Percentiles rank a stretch among this genome's conserved stretches.
Evolutionary conservation across 2,888 invertebrate genomes (phyloP).

Genomic region (Hermodice carunculata): DNA sequence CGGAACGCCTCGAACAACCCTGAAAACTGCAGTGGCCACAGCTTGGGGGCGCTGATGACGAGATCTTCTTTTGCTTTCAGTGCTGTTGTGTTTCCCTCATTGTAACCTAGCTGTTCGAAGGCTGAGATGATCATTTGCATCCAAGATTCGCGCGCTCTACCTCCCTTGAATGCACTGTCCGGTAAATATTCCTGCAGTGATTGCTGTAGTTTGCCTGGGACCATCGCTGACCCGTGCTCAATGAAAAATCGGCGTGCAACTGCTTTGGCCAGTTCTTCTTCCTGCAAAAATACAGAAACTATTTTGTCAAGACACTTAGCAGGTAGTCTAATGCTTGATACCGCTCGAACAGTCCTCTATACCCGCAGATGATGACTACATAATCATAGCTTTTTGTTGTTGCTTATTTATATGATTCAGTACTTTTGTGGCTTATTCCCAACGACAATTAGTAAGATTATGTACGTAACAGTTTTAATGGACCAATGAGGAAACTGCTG

Average conservation of each 20-base stretch:
- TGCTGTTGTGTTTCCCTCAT: neutral
- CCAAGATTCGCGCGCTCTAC: neutral
- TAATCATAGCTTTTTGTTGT: too few relatives aligned
- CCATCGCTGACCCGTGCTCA: conserved; percentile 26
- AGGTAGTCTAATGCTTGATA: too few relatives aligned
- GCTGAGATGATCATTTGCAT: conserved; percentile 21
- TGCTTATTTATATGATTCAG: too few relatives aligned
- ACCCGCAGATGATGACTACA: too few relatives aligned
- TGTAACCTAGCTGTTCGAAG: conserved; percentile 29
- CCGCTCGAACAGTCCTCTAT: too few relatives aligned
- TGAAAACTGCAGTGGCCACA: conserved; percentile 45
- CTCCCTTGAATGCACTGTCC: conserved; percentile 5
- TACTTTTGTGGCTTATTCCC: too few relatives aligned
- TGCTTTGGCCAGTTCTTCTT: conserved; percentile 35
- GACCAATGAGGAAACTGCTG: too few relatives aligned
- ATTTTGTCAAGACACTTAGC: too few relatives aligned
- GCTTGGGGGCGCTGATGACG: conserved; percentile 31
- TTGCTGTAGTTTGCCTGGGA: conserved; percentile 37
- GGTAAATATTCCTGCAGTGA: conserved; percentile 33
- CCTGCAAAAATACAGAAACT: conserved; percentile 24
- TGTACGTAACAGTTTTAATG: too few relatives aligned
- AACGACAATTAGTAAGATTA: too few relatives aligned
- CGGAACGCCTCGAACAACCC: conserved; percentile 43
- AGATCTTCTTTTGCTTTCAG: conserved; percentile 21
- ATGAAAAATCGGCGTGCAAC: conserved; percentile 36